These are phyloP conservation scores for Umimayanthus chanpuru DNA, from an alignment of 92 coral and sea anemone genomes.

Conservation along the genomic window DNA sequence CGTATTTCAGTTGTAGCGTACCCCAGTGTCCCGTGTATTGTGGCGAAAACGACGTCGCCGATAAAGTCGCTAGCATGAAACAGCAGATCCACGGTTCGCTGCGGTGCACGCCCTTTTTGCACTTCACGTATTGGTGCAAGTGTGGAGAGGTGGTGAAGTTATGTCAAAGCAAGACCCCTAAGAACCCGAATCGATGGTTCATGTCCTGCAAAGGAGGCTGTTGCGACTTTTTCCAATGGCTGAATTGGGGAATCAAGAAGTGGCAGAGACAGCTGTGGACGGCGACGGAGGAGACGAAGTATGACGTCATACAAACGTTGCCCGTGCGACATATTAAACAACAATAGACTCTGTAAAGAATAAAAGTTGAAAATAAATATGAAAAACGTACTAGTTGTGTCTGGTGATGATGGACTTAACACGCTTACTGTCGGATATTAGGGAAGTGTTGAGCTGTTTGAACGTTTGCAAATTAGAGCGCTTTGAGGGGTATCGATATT, in stretches of 20 bases:
- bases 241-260: constrained; percentile 14
- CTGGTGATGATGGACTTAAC: constrained; percentile 11
- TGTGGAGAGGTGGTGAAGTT: too few species aligned
- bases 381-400: constrained; percentile 10
- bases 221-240: constrained; percentile 11
- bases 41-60: constrained; percentile 10
- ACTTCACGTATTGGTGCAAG: background rate
- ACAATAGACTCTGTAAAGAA: background rate
- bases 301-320: constrained; percentile 1
- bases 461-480: constrained; percentile 14
- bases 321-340: constrained; percentile 1
- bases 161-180: too few species aligned
- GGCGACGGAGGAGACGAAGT: constrained; percentile 6
- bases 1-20: constrained; percentile 14
- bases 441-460: constrained; percentile 5
- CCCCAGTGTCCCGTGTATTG: constrained; percentile 13
- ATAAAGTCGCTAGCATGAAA: background rate
- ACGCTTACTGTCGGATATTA: constrained; percentile 1
- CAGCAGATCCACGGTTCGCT: constrained; percentile 5
- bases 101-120: constrained; percentile 17
- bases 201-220: background rate
- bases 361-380: constrained; percentile 4
- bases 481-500: constrained; percentile 3
- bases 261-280: constrained; percentile 17
- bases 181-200: too few species aligned